These are phyloP conservation scores for Cabera pusaria DNA, from an alignment of 2,888 invertebrate genomes.

Conservation along the genomic window DNA sequence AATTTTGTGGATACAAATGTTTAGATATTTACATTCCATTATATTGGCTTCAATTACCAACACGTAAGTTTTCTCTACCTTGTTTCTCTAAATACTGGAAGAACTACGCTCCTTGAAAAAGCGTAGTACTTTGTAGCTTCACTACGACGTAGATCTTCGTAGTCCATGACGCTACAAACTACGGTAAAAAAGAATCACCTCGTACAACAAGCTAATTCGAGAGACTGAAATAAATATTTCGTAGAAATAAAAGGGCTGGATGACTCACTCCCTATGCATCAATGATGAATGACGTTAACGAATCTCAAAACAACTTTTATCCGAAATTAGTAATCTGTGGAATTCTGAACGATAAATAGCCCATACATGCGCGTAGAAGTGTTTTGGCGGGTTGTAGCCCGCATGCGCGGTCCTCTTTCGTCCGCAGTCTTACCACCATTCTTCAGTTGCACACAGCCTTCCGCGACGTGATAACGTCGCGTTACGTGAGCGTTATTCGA, in stretches of 20 bases:
- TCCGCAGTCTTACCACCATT: slow-evolving; percentile 81
- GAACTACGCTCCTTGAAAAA: slow-evolving; percentile 17
- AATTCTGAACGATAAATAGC: slow-evolving; percentile 52
- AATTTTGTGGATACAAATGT: too few relatives aligned
- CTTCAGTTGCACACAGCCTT: slow-evolving; percentile 73
- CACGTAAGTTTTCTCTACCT: too few relatives aligned
- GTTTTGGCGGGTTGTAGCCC: slow-evolving; percentile 76
- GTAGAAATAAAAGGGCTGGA: not conserved
- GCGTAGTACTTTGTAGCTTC: slow-evolving; percentile 24
- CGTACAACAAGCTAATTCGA: too few relatives aligned
- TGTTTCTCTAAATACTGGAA: too few relatives aligned
- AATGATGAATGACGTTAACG: slow-evolving; percentile 1
- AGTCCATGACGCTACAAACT: slow-evolving; percentile 35
- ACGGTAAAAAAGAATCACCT: too few relatives aligned
- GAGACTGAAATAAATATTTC: too few relatives aligned
- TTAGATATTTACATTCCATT: too few relatives aligned
- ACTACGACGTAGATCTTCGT: slow-evolving; percentile 53
- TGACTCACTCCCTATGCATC: not conserved
- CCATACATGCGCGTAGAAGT: slow-evolving; percentile 80
- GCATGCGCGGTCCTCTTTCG: slow-evolving; percentile 67
- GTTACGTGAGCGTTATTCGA: slow-evolving; percentile 45
- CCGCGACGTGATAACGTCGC: slow-evolving; percentile 47
- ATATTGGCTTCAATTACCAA: too few relatives aligned
- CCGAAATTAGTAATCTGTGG: slow-evolving; percentile 45
- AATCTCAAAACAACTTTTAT: slow-evolving; percentile 12